Base-by-base conservation (phyloP, 2,113 vertebrate species). In the Copsychus sechellarum region DNA sequence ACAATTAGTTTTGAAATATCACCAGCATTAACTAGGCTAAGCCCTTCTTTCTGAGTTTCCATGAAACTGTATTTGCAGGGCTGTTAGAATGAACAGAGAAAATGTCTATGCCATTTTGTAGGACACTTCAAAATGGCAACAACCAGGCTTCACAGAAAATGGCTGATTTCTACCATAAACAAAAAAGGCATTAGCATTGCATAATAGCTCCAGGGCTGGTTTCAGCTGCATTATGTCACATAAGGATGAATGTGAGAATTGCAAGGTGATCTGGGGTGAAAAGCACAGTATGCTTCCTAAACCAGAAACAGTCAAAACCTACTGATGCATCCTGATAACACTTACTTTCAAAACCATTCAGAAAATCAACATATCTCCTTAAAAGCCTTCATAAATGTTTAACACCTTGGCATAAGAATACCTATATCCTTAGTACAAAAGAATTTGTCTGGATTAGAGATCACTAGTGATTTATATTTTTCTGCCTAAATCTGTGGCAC, bases 181-280 rank as follows among this genome's bases (percentile, higher is more conserved):
- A 95, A 92, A 93, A 81, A 71, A 92, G 51, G 23, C 76, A 79
- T 97, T 95, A 96, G 72, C 88, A 93, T 88, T 96, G 82, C 95
- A 88, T 92, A 95, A 90, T 94, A 88, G 93, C 92, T 88, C 31
- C 82, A 79, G 95, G 96, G 92, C 82, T 92, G 76, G 69, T 95
- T 96, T 97, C 93, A 88, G 79, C 90, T 88, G 76, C 83, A 76
- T 88, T 94, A 91, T 95, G 88, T 97, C 94, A 92, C 69, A 96
- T 86, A 95, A 45, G 48, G 86, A 93, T 87, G 84, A 93, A 89
- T 81, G 88, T 92, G 94, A 95, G 90, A 96, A 96, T 53, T 93
- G 82, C 92, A 96, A 96, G 90, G 90, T 96, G 95, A 96, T 93
- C 69, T 92, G 40, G 88, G 93, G 93, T 96, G 95, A 96, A 88